These are phyloP conservation scores for Aphodius sticticus DNA, from an alignment of 2,888 invertebrate genomes.

Conservation along the genomic window DNA sequence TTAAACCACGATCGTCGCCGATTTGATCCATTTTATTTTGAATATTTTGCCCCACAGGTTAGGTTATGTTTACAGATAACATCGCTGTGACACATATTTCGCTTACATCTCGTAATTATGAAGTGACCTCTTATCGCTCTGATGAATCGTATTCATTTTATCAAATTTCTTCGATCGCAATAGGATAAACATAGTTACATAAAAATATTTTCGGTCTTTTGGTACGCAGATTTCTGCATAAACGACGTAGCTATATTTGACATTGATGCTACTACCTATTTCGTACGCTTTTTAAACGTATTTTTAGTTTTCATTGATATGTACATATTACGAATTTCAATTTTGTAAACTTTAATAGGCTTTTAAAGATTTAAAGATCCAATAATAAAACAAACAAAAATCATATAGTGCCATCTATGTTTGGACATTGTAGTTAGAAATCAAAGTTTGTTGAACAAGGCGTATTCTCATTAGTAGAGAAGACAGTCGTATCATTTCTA, in stretches of 20 bases:
- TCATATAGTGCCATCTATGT: no score
- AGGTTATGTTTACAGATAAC: conserved; percentile 27
- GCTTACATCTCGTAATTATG: neutral
- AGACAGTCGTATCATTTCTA: no score
- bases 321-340: no score
- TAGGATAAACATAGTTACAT: neutral
- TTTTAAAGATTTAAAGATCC: no score
- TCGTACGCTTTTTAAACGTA: no score
- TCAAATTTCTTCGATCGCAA: neutral
- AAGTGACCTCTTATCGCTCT: neutral
- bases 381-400: no score
- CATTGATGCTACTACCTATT: neutral
- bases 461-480: no score
- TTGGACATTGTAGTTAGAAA: no score
- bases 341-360: no score
- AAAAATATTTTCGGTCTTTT: neutral
- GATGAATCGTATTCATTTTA: neutral
- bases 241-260: neutral
- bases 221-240: neutral
- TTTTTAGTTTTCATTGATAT: no score
- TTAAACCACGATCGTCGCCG: conserved; percentile 62
- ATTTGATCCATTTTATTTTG: conserved; percentile 47
- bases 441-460: no score
- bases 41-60: neutral
- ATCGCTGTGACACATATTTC: neutral